Conservation (phyloP, 1,140 invertebrate species). For the Homalodisca vitripennis region DNA sequence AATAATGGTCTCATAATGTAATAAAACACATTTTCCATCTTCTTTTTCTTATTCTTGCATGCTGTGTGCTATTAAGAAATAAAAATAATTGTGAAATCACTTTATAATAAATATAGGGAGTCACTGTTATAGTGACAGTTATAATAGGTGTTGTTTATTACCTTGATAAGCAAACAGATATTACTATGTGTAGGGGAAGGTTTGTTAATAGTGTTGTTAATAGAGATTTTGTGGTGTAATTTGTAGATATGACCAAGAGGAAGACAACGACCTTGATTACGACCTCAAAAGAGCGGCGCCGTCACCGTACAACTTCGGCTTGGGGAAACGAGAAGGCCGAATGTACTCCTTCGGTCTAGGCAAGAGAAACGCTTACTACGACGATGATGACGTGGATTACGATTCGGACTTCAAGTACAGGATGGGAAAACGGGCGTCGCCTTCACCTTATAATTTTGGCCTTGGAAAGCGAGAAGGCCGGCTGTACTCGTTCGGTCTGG, state of each 20-base stretch:
- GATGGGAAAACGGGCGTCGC: slow-evolving; percentile 42
- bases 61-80: too few relatives aligned
- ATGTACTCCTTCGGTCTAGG: slow-evolving; percentile 53
- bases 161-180: too few relatives aligned
- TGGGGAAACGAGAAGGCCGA: slow-evolving; percentile 36
- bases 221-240: too few relatives aligned
- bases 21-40: too few relatives aligned
- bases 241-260: slow-evolving; percentile 5
- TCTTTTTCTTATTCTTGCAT: too few relatives aligned
- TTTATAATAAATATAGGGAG: too few relatives aligned
- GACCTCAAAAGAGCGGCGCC: slow-evolving; percentile 39
- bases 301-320: slow-evolving; percentile 37
- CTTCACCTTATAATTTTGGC: slow-evolving; percentile 45
- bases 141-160: too few relatives aligned
- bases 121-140: too few relatives aligned
- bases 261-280: neutral
- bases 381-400: slow-evolving; percentile 32
- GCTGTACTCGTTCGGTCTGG: slow-evolving; percentile 36
- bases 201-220: too few relatives aligned
- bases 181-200: too few relatives aligned
- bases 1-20: too few relatives aligned
- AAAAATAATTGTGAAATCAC: too few relatives aligned
- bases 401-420: slow-evolving; percentile 33
- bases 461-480: slow-evolving; percentile 46
- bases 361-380: slow-evolving; percentile 44